These are phyloP conservation scores for Trachelus stipa DNA, from an alignment of 2,888 invertebrate species.

Conservation along the genomic window DNA sequence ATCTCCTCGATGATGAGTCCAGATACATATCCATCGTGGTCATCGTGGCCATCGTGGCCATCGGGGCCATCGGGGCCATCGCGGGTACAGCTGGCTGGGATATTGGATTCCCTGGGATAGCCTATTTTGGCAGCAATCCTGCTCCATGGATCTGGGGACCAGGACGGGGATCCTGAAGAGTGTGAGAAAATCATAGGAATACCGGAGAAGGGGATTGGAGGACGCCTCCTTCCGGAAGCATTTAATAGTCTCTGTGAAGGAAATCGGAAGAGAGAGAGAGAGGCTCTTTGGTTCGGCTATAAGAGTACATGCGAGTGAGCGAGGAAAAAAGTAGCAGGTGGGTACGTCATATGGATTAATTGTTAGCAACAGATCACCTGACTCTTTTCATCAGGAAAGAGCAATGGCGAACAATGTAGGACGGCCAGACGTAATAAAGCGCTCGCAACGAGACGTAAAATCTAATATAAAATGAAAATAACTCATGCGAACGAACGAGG, in stretches of 20 bases:
- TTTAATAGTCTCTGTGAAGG: too few relatives aligned
- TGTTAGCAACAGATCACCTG: slow-evolving; percentile 16
- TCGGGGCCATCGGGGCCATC: not conserved
- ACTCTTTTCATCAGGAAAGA: slow-evolving; percentile 11
- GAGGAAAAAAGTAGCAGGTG: not conserved
- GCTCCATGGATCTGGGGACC: not conserved
- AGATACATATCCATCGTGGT: slow-evolving; percentile 12
- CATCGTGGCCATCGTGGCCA: not conserved
- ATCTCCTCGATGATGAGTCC: slow-evolving; percentile 16
- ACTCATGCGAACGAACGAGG: slow-evolving; percentile 3
- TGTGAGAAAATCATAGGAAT: too few relatives aligned
- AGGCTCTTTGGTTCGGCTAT: too few relatives aligned
- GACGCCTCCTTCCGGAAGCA: too few relatives aligned
- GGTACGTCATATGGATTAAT: slow-evolving; percentile 2
- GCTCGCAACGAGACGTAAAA: not conserved
- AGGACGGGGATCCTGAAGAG: too few relatives aligned
- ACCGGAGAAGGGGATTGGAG: too few relatives aligned
- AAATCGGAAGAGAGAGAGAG: too few relatives aligned
- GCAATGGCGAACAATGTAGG: not conserved
- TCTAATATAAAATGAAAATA: slow-evolving; percentile 21
- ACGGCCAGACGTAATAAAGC: slow-evolving; percentile 4
- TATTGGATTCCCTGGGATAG: slow-evolving; percentile 15
- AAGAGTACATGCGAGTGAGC: not conserved
- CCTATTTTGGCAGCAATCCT: slow-evolving; percentile 1
- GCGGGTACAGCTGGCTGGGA: slow-evolving; percentile 2